Evolutionary conservation across 2,888 invertebrate species (phyloP).

Genomic region (Cylindroiulus punctatus): DNA sequence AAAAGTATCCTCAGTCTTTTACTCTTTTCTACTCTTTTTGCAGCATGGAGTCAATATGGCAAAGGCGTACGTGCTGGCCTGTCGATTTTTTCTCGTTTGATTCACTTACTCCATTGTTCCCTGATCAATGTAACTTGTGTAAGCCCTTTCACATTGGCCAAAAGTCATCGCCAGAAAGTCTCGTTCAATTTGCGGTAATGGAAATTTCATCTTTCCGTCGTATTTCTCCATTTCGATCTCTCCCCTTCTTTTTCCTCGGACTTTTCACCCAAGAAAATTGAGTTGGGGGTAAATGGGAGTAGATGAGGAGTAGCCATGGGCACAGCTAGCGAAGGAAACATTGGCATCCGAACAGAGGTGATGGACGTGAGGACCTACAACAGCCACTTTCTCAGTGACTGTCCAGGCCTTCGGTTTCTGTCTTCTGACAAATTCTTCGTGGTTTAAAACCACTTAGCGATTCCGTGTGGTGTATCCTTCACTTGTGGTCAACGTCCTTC

Average conservation of each 20-base stretch:
- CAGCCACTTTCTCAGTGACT: neutral
- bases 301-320: neutral
- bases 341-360: neutral
- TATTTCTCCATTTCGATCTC: neutral
- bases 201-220: conserved; percentile 43
- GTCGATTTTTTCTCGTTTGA: conserved; percentile 39
- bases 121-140: conserved; percentile 45
- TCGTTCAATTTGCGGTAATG: conserved; percentile 47
- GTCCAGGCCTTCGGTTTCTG: neutral
- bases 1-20: neutral
- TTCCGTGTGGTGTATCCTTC: neutral
- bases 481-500: conserved; percentile 34
- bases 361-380: conserved; percentile 26
- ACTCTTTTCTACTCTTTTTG: neutral
- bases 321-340: neutral
- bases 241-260: neutral
- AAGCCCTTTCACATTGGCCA: conserved; percentile 45
- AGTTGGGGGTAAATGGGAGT: neutral
- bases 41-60: neutral
- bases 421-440: conserved; percentile 4
- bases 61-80: neutral
- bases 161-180: conserved; percentile 47
- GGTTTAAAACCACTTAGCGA: conserved; percentile 17
- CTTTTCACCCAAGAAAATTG: conserved; percentile 28
- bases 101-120: conserved; percentile 45